Conservation (phyloP, 2,797 vertebrate species). For the Spatula clypeata region DNA sequence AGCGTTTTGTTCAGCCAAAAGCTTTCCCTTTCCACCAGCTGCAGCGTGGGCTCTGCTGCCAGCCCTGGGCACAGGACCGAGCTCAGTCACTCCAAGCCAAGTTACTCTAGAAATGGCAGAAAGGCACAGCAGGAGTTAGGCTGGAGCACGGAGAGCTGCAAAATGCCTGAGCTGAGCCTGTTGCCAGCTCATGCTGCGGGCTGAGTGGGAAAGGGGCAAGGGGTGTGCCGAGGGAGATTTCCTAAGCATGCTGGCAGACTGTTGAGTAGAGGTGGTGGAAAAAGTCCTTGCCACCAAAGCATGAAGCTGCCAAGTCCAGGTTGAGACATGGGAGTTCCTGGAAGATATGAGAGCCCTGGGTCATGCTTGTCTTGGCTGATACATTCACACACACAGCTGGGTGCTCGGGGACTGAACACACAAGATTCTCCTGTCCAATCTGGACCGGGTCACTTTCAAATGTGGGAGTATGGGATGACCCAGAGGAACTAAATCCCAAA, state of each 20-base stretch:
- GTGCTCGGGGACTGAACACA: not conserved
- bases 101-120: not conserved
- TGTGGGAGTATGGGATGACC: not conserved
- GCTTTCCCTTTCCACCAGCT: slow-evolving; percentile 23
- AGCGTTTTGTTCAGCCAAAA: not conserved
- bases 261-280: not conserved
- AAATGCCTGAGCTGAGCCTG: not conserved
- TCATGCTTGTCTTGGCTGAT: not conserved
- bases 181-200: not conserved
- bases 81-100: not conserved
- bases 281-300: not conserved
- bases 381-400: not conserved
- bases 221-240: not conserved
- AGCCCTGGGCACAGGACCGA: not conserved
- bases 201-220: not conserved
- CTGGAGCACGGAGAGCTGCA: not conserved
- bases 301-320: not conserved
- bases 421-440: not conserved
- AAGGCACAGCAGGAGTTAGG: not conserved
- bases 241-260: not conserved
- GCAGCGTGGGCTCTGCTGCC: not conserved
- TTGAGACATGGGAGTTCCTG: not conserved
- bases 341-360: not conserved
- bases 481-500: not conserved
- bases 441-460: not conserved